These are phyloP conservation scores for Poecile montanus DNA, from an alignment of 2,797 vertebrate species.

Conservation along the genomic window DNA sequence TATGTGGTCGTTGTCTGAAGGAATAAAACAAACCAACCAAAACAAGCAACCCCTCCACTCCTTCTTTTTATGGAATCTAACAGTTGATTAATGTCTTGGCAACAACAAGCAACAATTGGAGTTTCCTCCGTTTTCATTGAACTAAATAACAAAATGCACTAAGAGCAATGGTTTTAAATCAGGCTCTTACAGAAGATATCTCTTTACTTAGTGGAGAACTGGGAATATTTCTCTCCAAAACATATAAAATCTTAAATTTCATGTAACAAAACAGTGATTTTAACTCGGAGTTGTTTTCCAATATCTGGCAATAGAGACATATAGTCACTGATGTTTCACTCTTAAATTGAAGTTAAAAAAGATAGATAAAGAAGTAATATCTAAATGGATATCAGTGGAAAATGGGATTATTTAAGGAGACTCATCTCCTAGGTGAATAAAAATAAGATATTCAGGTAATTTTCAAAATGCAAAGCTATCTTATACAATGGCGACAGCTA, in stretches of 20 bases:
- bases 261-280: slow-evolving; percentile 40
- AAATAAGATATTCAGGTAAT: slow-evolving; percentile 73
- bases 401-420: slow-evolving; percentile 67
- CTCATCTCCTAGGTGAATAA: slow-evolving; percentile 58
- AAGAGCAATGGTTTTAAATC: background rate
- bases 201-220: slow-evolving; percentile 4
- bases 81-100: background rate
- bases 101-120: background rate
- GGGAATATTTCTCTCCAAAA: slow-evolving; percentile 36
- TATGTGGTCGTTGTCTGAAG: background rate
- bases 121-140: background rate
- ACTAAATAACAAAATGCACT: background rate
- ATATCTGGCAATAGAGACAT: slow-evolving; percentile 7
- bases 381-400: slow-evolving; percentile 50
- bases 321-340: slow-evolving; percentile 38
- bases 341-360: slow-evolving; percentile 53
- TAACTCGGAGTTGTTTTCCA: slow-evolving; percentile 63
- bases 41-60: background rate
- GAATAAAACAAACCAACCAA: background rate
- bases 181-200: background rate
- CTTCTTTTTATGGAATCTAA: background rate
- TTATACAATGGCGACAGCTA: slow-evolving; percentile 55
- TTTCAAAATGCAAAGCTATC: slow-evolving; percentile 70
- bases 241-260: slow-evolving; percentile 13
- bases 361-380: slow-evolving; percentile 56